phyloP scores from a whole-genome alignment of 2,888 invertebrate species.

The Drosophila affinis region DNA sequence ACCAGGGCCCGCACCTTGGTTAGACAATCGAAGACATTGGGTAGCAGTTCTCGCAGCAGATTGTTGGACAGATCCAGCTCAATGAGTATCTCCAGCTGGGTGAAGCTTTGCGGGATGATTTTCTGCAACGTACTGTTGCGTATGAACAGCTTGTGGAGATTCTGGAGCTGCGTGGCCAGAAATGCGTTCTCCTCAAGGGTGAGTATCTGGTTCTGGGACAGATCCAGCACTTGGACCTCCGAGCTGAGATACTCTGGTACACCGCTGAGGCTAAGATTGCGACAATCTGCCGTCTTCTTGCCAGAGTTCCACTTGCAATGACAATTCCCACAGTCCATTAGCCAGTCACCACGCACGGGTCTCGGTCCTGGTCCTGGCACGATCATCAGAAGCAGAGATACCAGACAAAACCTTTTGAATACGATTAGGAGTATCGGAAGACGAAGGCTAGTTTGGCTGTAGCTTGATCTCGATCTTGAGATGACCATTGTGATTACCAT shows the following conservation, averaged over 20 bases:
- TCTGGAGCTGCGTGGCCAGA: conserved; percentile 87
- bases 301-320: conserved; percentile 94
- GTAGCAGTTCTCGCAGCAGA: conserved; percentile 86
- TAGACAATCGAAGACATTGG: conserved; percentile 89
- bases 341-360: conserved; percentile 72
- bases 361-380: too few species aligned
- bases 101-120: conserved; percentile 89
- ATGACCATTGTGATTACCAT: too few species aligned
- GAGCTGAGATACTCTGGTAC: conserved; percentile 90
- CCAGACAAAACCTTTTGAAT: conserved; percentile 4
- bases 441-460: too few species aligned
- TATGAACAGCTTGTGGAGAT: conserved; percentile 91
- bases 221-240: conserved; percentile 89
- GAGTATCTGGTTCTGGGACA: conserved; percentile 88
- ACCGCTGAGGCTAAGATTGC: conserved; percentile 86
- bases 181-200: conserved; percentile 88
- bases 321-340: conserved; percentile 85
- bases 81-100: conserved; percentile 89
- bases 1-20: conserved; percentile 89
- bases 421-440: too few species aligned
- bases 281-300: conserved; percentile 92
- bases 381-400: not conserved
- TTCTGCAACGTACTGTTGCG: conserved; percentile 89
- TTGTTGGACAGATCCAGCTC: conserved; percentile 92
- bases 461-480: too few species aligned